phyloP scores from a whole-genome alignment of 2,797 vertebrate genomes.

The Microcaecilia unicolor region DNA sequence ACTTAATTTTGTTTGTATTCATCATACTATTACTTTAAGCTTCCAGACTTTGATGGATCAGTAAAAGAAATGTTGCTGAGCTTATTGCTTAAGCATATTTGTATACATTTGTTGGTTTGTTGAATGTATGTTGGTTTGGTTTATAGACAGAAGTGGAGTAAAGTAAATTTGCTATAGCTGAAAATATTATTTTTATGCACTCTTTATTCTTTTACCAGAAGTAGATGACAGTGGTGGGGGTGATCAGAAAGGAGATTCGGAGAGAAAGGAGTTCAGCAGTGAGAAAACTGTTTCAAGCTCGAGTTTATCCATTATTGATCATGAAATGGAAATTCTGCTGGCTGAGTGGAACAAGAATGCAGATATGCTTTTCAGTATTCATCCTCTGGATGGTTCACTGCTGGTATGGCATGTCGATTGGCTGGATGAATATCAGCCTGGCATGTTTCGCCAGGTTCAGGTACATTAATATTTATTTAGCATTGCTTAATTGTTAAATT shows the following conservation, averaged over 20 bases:
- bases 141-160: too few relatives aligned
- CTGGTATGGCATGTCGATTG: constrained; percentile 95
- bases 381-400: constrained; percentile 91
- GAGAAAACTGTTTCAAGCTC: constrained; percentile 38
- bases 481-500: too few relatives aligned
- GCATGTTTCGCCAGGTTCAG: constrained; percentile 97
- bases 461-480: too few relatives aligned
- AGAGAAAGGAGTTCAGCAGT: constrained; percentile 40
- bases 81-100: too few relatives aligned
- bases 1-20: too few relatives aligned
- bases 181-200: background rate
- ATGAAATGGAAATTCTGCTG: constrained; percentile 82
- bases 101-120: too few relatives aligned
- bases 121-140: too few relatives aligned
- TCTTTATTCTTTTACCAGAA: constrained; percentile 35
- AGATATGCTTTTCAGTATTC: constrained; percentile 97
- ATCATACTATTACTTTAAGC: too few relatives aligned
- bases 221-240: constrained; percentile 53
- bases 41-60: too few relatives aligned
- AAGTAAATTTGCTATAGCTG: too few relatives aligned
- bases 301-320: constrained; percentile 67
- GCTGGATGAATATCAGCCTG: constrained; percentile 94
- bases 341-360: constrained; percentile 92
- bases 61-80: too few relatives aligned
- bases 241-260: constrained; percentile 49